Evolutionary conservation across 2,888 invertebrate genomes (phyloP).

Genomic region (Poecilus cupreus): DNA sequence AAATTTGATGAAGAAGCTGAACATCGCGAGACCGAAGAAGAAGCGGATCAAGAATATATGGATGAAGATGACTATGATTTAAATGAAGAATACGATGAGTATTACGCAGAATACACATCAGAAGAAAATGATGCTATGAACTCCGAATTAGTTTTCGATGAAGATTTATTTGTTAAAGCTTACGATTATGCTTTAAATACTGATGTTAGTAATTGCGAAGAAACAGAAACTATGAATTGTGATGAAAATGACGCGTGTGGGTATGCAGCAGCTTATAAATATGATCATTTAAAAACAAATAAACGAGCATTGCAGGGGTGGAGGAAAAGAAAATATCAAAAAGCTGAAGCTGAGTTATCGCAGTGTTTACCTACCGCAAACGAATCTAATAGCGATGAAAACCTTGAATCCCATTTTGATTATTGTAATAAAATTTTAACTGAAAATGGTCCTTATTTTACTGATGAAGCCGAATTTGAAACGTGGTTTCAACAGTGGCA

Average conservation of each 20-base stretch:
- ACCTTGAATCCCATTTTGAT: conserved; percentile 66
- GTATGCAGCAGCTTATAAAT: conserved; percentile 28
- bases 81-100: conserved; percentile 54
- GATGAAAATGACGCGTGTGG: conserved; percentile 5
- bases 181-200: conserved; percentile 43
- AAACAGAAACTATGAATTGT: not conserved
- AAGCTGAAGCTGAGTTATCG: too few species aligned
- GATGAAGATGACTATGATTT: conserved; percentile 29
- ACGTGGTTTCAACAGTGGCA: conserved; percentile 69
- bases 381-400: not conserved
- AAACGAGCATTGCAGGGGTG: not conserved
- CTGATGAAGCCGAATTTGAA: conserved; percentile 66
- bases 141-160: conserved; percentile 10
- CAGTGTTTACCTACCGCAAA: not conserved
- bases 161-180: conserved; percentile 38
- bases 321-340: not conserved
- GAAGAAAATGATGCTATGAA: not conserved
- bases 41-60: conserved; percentile 19
- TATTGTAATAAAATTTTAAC: conserved; percentile 67
- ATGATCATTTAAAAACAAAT: conserved; percentile 13
- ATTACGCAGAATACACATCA: not conserved
- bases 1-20: conserved; percentile 20
- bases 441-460: conserved; percentile 66
- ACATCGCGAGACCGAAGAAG: conserved; percentile 57
- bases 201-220: not conserved